Conservation (phyloP, 1,140 invertebrate species). For the Saccostrea echinata region DNA sequence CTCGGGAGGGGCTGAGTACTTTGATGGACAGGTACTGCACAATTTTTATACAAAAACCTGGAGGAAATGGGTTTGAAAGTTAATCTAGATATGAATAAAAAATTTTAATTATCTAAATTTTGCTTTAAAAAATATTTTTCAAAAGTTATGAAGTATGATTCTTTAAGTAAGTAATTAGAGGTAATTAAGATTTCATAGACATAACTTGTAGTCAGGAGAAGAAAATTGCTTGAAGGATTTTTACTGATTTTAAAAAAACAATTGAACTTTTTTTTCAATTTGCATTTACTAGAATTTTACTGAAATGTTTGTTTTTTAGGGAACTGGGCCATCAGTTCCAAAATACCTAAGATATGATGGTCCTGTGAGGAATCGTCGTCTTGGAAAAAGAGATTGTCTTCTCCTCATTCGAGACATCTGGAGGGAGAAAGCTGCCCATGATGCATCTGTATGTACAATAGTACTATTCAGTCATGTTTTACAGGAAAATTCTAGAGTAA, state of each 20-base stretch:
- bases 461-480: neutral
- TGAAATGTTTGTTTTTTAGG: constrained; percentile 61
- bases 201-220: no score
- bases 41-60: neutral
- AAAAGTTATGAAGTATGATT: no score
- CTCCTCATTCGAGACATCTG: constrained; percentile 79
- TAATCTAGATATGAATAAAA: no score
- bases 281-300: neutral
- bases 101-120: no score
- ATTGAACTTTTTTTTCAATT: no score
- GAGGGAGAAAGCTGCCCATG: constrained; percentile 75
- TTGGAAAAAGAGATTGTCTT: constrained; percentile 76
- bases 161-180: no score
- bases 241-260: no score
- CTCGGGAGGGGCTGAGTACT: constrained; percentile 73
- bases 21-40: constrained; percentile 75
- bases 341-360: constrained; percentile 74
- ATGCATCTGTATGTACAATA: constrained; percentile 70
- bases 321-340: constrained; percentile 73
- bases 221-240: no score
- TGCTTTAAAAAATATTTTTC: no score
- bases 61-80: no score
- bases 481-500: neutral
- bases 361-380: constrained; percentile 74
- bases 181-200: no score